phyloP scores from a whole-genome alignment of 2,797 vertebrate species.

The Notoglanidium macrostoma region DNA sequence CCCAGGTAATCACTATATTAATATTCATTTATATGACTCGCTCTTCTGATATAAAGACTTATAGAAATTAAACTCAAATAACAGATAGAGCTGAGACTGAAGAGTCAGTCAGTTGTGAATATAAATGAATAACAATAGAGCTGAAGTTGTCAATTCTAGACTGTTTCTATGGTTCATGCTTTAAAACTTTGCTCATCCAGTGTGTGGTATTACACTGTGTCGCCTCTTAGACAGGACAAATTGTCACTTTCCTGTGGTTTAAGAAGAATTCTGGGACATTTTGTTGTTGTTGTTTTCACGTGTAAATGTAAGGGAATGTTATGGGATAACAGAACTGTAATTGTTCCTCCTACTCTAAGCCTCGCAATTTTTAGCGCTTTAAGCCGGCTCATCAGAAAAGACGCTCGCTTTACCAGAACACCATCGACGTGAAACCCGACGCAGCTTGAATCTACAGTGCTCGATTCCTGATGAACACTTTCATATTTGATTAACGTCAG shows the following conservation, averaged over 20 bases:
- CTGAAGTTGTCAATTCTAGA: background rate
- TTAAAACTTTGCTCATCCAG: background rate
- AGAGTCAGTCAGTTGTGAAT: background rate
- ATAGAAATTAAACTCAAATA: background rate
- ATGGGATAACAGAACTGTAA: background rate
- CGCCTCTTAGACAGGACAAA: background rate
- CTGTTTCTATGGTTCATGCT: background rate
- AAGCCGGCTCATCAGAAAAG: background rate
- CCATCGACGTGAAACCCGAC: background rate
- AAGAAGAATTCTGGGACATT: background rate
- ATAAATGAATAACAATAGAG: background rate
- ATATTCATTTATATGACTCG: background rate
- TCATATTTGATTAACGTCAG: constrained; percentile 9
- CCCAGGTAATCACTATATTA: background rate
- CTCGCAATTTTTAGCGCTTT: background rate
- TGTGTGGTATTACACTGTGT: background rate
- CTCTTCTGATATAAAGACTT: background rate
- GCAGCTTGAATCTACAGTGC: background rate
- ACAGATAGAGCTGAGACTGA: background rate
- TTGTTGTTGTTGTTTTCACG: background rate
- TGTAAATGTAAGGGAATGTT: background rate
- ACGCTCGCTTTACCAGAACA: constrained; percentile 12
- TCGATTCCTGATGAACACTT: background rate
- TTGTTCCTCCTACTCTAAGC: background rate
- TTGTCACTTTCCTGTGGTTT: background rate